Percentiles rank a stretch among this genome's conserved stretches.
Evolutionary conservation across 2,797 vertebrate genomes (phyloP).

Genomic region (Etheostoma perlongum): DNA sequence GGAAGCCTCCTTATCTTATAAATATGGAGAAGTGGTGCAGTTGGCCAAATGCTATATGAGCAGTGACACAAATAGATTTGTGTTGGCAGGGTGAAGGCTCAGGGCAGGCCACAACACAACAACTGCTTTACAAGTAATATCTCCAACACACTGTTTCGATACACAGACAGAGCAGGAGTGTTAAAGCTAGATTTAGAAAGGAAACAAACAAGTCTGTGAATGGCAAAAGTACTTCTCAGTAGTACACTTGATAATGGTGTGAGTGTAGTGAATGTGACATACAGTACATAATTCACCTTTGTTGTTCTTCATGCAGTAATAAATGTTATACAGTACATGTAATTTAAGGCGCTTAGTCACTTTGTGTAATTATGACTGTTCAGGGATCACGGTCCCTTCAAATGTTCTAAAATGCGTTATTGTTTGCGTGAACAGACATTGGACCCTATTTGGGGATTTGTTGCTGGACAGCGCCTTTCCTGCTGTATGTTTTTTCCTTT

Average conservation of each 20-base stretch:
- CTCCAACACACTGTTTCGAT: slow-evolving; percentile 8
- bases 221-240: not conserved
- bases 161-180: not conserved
- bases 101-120: not conserved
- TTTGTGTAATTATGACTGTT: too few relatives aligned
- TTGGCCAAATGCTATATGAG: slow-evolving; percentile 39
- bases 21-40: slow-evolving; percentile 44
- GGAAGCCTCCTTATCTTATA: slow-evolving; percentile 36
- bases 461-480: too few relatives aligned
- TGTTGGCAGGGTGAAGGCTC: slow-evolving; percentile 23
- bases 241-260: not conserved
- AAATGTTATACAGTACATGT: too few relatives aligned
- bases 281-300: too few relatives aligned
- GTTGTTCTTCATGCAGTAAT: too few relatives aligned
- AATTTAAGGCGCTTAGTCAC: too few relatives aligned
- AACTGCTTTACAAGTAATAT: not conserved
- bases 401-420: too few relatives aligned
- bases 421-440: too few relatives aligned
- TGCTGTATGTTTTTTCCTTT: too few relatives aligned
- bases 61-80: slow-evolving; percentile 31
- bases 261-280: not conserved
- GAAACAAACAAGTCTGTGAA: not conserved
- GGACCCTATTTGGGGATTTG: too few relatives aligned
- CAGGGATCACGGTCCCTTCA: too few relatives aligned
- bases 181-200: not conserved